phyloP scores from a whole-genome alignment of 2,113 vertebrate genomes.

The Onychostruthus taczanowskii region DNA sequence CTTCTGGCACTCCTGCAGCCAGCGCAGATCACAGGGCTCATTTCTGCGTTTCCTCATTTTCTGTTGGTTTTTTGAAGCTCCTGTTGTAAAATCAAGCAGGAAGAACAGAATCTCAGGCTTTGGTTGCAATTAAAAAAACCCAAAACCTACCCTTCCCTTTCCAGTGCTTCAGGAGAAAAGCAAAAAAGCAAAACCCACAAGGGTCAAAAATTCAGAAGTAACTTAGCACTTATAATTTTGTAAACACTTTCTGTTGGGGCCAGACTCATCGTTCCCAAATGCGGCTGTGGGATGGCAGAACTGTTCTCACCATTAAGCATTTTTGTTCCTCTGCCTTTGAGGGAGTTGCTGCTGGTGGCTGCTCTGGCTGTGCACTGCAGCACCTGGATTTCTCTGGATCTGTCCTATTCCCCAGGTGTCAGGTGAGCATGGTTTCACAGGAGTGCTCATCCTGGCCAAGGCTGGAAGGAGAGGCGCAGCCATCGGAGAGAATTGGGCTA shows the following conservation, averaged over 20 bases:
- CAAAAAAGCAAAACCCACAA: background rate
- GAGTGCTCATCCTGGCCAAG: background rate
- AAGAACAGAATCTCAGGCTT: background rate
- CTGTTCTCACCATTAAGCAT: background rate
- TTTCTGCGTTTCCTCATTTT: background rate
- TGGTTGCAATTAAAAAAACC: background rate
- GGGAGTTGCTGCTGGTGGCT: background rate
- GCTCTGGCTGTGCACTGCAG: background rate
- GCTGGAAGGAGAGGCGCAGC: background rate
- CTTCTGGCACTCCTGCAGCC: background rate
- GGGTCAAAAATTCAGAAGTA: background rate
- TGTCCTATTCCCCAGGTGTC: background rate
- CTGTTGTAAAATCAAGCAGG: background rate
- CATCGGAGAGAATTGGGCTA: background rate
- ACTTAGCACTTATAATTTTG: background rate
- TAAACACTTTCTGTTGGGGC: background rate
- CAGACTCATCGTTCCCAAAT: background rate
- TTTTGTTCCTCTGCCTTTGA: background rate
- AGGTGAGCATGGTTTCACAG: background rate
- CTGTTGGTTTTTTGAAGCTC: background rate
- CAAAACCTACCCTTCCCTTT: background rate
- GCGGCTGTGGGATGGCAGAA: background rate
- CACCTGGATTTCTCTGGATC: background rate
- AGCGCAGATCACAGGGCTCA: background rate
- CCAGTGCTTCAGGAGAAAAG: background rate